These are phyloP conservation scores for Zeuzera pyrina DNA, from an alignment of 2,888 invertebrate species.

Conservation along the genomic window DNA sequence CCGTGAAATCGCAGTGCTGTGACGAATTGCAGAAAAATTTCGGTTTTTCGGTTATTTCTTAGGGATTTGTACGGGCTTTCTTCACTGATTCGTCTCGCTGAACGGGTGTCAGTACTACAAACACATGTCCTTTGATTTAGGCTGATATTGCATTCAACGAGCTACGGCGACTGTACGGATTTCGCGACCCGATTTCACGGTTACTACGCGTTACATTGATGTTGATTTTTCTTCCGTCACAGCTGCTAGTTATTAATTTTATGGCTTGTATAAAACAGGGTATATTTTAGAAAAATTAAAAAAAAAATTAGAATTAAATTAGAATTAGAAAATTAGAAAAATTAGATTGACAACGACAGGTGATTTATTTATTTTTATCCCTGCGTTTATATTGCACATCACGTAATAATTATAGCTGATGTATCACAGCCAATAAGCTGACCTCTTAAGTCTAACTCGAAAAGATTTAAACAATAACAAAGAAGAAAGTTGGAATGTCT, in stretches of 20 bases:
- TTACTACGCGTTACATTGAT: slow-evolving; percentile 66
- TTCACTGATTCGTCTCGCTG: slow-evolving; percentile 63
- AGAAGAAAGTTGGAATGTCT: too few species aligned
- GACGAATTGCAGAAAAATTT: slow-evolving; percentile 72
- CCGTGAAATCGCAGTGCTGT: slow-evolving; percentile 62
- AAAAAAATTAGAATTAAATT: too few species aligned
- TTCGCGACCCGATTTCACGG: slow-evolving; percentile 67
- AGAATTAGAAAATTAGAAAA: too few species aligned
- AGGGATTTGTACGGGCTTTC: slow-evolving; percentile 72
- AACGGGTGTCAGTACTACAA: slow-evolving; percentile 69
- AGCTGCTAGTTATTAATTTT: slow-evolving; percentile 56
- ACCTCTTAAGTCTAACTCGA: too few species aligned
- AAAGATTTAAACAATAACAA: too few species aligned
- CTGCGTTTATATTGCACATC: too few species aligned
- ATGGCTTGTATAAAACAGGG: too few species aligned
- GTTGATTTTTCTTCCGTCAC: slow-evolving; percentile 73
- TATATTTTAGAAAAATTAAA: too few species aligned
- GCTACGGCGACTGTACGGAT: slow-evolving; percentile 59
- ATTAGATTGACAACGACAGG: too few species aligned
- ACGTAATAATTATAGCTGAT: too few species aligned
- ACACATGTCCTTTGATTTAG: slow-evolving; percentile 68
- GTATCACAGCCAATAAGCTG: too few species aligned
- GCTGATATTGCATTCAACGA: slow-evolving; percentile 37
- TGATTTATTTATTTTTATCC: too few species aligned
- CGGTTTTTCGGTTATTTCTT: slow-evolving; percentile 75